A percentile compares a stretch with the other conserved stretches of the same genome.
phyloP scores from a whole-genome alignment of 2,797 vertebrate genomes.

The Aselliscus stoliczkanus region DNA sequence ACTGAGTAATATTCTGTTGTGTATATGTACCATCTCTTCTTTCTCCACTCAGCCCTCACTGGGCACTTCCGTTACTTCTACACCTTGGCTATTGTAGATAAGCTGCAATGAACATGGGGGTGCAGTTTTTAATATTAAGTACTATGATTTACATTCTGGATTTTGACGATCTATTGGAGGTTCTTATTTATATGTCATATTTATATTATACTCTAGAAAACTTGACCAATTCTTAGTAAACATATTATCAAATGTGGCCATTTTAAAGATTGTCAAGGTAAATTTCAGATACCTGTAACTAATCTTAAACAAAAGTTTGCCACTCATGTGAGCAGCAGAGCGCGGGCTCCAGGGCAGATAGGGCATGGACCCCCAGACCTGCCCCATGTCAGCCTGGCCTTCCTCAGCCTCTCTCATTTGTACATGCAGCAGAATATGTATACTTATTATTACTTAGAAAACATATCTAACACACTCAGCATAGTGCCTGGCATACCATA shows the following conservation, averaged over 20 bases:
- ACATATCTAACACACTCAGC: not conserved
- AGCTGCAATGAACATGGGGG: too few species aligned
- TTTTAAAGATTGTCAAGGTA: slow-evolving; percentile 3
- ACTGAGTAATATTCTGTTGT: too few species aligned
- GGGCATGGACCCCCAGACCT: too few species aligned
- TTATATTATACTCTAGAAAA: not conserved
- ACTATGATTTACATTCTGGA: not conserved
- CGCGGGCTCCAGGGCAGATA: not conserved
- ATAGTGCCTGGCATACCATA: not conserved
- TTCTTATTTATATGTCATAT: not conserved
- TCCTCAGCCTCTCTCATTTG: not conserved
- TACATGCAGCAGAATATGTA: not conserved
- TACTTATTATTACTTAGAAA: not conserved
- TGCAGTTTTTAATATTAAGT: not conserved
- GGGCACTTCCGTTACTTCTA: too few species aligned
- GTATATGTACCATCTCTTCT: too few species aligned
- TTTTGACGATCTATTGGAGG: not conserved
- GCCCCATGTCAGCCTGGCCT: not conserved
- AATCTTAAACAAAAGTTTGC: not conserved
- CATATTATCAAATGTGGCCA: not conserved
- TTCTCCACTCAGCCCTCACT: too few species aligned
- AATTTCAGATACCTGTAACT: not conserved
- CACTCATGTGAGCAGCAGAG: not conserved
- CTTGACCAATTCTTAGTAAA: not conserved
- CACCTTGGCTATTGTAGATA: too few species aligned